These are phyloP conservation scores for Lota lota DNA, from an alignment of 2,113 vertebrate genomes.

Conservation along the genomic window DNA sequence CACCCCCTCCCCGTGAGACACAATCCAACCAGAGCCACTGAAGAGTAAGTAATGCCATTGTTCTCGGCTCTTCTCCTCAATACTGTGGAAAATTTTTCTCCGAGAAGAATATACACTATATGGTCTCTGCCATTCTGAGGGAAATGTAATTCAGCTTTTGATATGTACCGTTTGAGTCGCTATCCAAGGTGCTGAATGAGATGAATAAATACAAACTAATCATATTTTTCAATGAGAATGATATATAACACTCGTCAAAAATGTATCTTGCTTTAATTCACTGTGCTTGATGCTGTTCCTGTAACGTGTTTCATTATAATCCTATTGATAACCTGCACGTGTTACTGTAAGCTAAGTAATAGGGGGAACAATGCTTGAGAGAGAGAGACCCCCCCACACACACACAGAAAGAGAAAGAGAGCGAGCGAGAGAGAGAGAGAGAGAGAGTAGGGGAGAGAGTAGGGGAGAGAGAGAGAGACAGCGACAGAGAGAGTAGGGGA, in stretches of 20 bases:
- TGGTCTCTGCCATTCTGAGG: background rate
- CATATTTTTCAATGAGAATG: background rate
- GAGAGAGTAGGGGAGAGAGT: constrained; percentile 13
- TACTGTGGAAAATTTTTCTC: constrained; percentile 12
- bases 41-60: constrained; percentile 53
- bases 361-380: background rate
- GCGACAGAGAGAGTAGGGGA: constrained; percentile 1
- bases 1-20: constrained; percentile 10
- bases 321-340: no score
- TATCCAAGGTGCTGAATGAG: constrained; percentile 67
- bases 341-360: no score
- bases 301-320: no score
- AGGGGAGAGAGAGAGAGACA: background rate
- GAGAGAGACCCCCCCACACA: background rate
- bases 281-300: no score
- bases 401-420: background rate
- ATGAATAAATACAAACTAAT: constrained; percentile 27
- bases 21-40: constrained; percentile 30
- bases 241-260: background rate
- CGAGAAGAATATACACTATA: background rate
- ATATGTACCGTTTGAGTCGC: constrained; percentile 21
- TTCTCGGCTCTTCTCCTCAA: constrained; percentile 34
- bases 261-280: background rate
- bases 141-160: background rate
- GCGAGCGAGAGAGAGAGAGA: background rate